Evolutionary conservation across 1,140 invertebrate genomes (phyloP), one percentile per base, ranked within the genome.

Genomic region (Aphidius ervi): DNA sequence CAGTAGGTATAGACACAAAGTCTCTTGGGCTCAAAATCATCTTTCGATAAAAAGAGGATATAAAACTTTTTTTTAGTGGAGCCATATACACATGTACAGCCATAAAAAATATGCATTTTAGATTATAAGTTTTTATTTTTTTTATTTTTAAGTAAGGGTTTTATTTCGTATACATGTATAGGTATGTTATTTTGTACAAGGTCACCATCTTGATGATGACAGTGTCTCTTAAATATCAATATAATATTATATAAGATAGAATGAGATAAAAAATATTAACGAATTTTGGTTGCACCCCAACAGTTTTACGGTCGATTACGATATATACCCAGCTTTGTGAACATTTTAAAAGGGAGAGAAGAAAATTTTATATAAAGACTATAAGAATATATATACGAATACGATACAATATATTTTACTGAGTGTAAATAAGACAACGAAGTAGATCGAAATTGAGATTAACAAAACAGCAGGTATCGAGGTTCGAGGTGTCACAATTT

Each of bases 231-330:
- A 7, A 31, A 39, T 16, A 31, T 57, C 37, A 20, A 20, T 16
- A 9, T 46, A 7, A 68, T 67, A 58, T 59, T 59, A 43, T 63
- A 48, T 63, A 41, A 43, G 49, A 50, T 47, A 55, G 53, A 65
- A 56, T 49, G 59, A 64, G 67, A 59, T 62, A 67, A 68, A 66
- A 67, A 65, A 68, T 65, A 72, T 72, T 72, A 72, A 70, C 68
- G 64, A 70, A 72, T 67, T 70, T 63, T 42, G 62, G 56, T 46
- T 31, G 63, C 63, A 61, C 64, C 62, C 41, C 63, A 46, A 58
- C 49, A 67, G 68, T 70, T 70, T 72, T 69, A 69, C 67, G 68
- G 61, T 68, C 66, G 69, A 72, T 70, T 69, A 67, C 64, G 60
- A 67, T 43, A 59, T 40, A 58, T 40, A 42, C 49, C 52, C 16